phyloP scores from a whole-genome alignment of 2,797 vertebrate species.

The Tragopan temminckii region DNA sequence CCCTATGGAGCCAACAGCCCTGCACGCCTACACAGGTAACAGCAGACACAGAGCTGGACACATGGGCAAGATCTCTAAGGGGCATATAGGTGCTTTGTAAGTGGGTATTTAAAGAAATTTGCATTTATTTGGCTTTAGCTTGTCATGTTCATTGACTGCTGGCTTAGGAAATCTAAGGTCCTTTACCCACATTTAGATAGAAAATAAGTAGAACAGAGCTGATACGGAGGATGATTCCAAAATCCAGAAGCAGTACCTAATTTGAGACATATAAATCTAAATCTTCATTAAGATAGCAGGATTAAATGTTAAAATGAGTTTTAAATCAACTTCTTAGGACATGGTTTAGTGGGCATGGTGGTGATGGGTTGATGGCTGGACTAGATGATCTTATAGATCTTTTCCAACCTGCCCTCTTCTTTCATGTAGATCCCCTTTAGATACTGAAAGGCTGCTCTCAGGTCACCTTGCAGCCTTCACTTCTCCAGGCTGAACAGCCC shows the following conservation, averaged over 20 bases:
- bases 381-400: too few species aligned
- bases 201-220: background rate
- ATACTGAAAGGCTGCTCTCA: too few species aligned
- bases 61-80: background rate
- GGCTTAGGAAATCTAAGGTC: background rate
- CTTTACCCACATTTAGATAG: background rate
- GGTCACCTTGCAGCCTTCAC: too few species aligned
- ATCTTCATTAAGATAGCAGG: background rate
- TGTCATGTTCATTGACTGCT: background rate
- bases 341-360: too few species aligned
- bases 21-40: background rate
- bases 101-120: background rate
- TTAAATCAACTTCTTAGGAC: background rate
- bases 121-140: background rate
- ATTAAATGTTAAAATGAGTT: background rate
- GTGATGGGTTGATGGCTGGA: too few species aligned
- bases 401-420: too few species aligned
- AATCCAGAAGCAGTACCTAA: background rate
- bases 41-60: accelerated
- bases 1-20: accelerated
- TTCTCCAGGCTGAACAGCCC: too few species aligned
- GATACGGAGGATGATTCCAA: background rate
- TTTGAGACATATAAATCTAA: background rate
- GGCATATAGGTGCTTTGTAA: background rate
- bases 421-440: too few species aligned